Evolutionary conservation across 2,888 invertebrate genomes (phyloP).

Genomic region (Dorcus parallelipipedus): DNA sequence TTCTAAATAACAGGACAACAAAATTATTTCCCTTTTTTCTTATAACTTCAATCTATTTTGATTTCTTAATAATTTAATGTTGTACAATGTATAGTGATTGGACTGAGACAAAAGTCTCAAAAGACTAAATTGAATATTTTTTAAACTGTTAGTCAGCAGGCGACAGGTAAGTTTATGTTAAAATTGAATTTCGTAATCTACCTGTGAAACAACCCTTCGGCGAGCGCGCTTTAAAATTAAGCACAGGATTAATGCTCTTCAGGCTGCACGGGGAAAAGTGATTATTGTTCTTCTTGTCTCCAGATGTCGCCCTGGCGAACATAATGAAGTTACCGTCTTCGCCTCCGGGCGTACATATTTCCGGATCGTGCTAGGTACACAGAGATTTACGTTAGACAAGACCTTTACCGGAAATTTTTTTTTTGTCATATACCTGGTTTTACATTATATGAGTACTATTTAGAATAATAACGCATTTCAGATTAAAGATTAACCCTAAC

Average conservation of each 20-base stretch:
- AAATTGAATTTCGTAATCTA: slow-evolving; percentile 41
- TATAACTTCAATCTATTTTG: neutral
- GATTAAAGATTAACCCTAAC: no score
- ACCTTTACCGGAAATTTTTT: no score
- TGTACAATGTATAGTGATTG: no score
- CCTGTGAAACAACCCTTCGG: slow-evolving; percentile 90
- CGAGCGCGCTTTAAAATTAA: slow-evolving; percentile 87
- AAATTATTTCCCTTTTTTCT: slow-evolving; percentile 10
- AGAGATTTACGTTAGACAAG: neutral
- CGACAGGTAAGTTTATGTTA: neutral
- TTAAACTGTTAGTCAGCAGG: no score
- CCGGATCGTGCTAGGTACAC: slow-evolving; percentile 81
- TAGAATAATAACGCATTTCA: no score
- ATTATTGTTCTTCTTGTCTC: slow-evolving; percentile 97
- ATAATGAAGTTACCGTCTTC: slow-evolving; percentile 98
- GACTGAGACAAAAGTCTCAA: no score
- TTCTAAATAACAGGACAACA: slow-evolving; percentile 54
- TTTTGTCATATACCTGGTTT: no score
- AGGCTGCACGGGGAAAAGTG: slow-evolving; percentile 94
- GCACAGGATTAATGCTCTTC: slow-evolving; percentile 86
- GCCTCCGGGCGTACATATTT: slow-evolving; percentile 90
- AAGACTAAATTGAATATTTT: no score
- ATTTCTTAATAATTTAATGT: no score
- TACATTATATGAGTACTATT: no score
- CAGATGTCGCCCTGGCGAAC: slow-evolving; percentile 98